Evolutionary conservation across 2,797 vertebrate species (phyloP).

Genomic region (Helicolenus hilgendorfi): DNA sequence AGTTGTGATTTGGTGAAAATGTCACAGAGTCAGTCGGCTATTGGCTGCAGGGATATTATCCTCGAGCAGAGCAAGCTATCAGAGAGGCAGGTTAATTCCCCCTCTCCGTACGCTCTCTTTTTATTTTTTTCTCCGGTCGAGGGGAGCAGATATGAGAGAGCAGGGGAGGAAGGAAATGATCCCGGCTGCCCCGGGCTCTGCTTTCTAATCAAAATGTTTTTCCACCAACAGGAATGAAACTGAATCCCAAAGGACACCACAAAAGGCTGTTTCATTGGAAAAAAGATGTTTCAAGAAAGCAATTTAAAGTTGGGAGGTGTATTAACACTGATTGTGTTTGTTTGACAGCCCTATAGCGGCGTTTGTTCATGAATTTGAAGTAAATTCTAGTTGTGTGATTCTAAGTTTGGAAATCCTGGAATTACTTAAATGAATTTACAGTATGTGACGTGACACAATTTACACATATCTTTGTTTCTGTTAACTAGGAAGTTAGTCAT

Average conservation of each 20-base stretch:
- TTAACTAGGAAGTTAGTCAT: background rate
- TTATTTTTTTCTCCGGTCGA: conserved; percentile 29
- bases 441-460: background rate
- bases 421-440: background rate
- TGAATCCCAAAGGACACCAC: conserved; percentile 69
- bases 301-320: conserved; percentile 70
- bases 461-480: background rate
- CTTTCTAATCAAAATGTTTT: conserved; percentile 85
- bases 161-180: conserved; percentile 66
- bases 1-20: conserved; percentile 76
- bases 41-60: conserved; percentile 69
- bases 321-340: conserved; percentile 63
- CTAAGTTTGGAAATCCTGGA: background rate
- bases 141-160: conserved; percentile 63
- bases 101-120: conserved; percentile 22
- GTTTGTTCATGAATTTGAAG: conserved; percentile 25
- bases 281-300: conserved; percentile 56
- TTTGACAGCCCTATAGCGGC: conserved; percentile 32
- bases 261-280: conserved; percentile 44
- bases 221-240: conserved; percentile 73
- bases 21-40: conserved; percentile 64
- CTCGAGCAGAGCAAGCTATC: conserved; percentile 66
- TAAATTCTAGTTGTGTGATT: conserved; percentile 24
- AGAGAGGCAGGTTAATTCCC: conserved; percentile 70
- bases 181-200: conserved; percentile 62